These are phyloP conservation scores for Acanthosepion lycidas DNA, from an alignment of 2,888 invertebrate species.

Conservation along the genomic window DNA sequence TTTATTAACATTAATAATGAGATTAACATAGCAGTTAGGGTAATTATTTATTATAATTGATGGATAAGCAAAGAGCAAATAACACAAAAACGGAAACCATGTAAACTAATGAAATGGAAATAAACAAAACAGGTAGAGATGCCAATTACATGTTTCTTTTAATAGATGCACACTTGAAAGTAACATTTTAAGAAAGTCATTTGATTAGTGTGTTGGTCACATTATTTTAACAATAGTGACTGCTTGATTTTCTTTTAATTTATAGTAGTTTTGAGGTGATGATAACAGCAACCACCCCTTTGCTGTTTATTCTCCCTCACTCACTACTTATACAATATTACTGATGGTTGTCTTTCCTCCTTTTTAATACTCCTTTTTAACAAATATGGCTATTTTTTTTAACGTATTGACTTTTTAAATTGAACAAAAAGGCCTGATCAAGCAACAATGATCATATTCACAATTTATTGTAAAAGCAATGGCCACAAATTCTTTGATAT, in stretches of 20 bases:
- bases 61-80: not conserved
- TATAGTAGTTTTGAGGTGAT: not conserved
- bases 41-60: not conserved
- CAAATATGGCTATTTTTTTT: not conserved
- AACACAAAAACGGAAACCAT: not conserved
- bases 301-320: not conserved
- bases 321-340: not conserved
- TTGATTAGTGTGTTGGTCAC: not conserved
- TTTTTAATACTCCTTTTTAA: not conserved
- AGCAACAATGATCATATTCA: not conserved
- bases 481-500: not conserved
- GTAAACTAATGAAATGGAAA: not conserved
- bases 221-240: not conserved
- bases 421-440: not conserved
- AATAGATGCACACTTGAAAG: not conserved
- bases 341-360: not conserved
- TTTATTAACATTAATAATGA: not conserved
- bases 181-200: not conserved
- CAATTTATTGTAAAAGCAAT: not conserved
- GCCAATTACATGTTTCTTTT: not conserved
- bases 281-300: slow-evolving; percentile 8
- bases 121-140: too few relatives aligned
- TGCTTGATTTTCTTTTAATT: not conserved
- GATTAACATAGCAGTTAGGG: not conserved
- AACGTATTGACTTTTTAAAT: not conserved